Conservation (phyloP, 2,797 vertebrate species). For the Glyptemys insculpta region DNA sequence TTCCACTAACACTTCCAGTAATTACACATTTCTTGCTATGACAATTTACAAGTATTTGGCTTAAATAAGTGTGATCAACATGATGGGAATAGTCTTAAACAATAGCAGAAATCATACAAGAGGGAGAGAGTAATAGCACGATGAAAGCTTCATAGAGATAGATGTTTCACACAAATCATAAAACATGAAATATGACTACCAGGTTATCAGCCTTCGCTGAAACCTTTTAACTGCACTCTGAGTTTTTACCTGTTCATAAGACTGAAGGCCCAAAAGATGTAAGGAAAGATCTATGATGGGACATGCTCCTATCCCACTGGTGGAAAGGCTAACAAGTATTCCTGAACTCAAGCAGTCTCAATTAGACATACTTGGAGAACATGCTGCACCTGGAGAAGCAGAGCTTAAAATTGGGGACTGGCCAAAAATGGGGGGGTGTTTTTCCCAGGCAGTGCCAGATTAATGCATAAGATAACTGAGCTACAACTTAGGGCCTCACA, state of each 20-base stretch:
- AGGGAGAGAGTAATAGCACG: background rate
- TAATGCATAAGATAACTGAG: too few species aligned
- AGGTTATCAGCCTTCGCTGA: slow-evolving; percentile 45
- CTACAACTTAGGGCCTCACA: too few species aligned
- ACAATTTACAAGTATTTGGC: background rate
- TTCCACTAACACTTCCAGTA: background rate
- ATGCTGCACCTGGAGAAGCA: background rate
- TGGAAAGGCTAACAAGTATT: background rate
- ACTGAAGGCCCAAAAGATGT: slow-evolving; percentile 45
- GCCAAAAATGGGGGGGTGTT: background rate
- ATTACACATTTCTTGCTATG: background rate
- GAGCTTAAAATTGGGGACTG: background rate
- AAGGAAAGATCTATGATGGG: background rate
- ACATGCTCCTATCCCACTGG: background rate
- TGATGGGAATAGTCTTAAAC: background rate
- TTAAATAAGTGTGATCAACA: slow-evolving; percentile 7
- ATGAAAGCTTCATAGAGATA: background rate
- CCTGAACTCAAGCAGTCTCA: background rate
- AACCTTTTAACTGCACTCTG: slow-evolving; percentile 50
- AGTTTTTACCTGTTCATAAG: slow-evolving; percentile 25
- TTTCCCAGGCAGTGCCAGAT: background rate
- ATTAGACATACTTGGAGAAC: background rate
- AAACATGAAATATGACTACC: slow-evolving; percentile 36
- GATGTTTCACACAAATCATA: slow-evolving; percentile 8
- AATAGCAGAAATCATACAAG: background rate